Conservation (phyloP, 2,113 vertebrate species). For the Esox niger region DNA sequence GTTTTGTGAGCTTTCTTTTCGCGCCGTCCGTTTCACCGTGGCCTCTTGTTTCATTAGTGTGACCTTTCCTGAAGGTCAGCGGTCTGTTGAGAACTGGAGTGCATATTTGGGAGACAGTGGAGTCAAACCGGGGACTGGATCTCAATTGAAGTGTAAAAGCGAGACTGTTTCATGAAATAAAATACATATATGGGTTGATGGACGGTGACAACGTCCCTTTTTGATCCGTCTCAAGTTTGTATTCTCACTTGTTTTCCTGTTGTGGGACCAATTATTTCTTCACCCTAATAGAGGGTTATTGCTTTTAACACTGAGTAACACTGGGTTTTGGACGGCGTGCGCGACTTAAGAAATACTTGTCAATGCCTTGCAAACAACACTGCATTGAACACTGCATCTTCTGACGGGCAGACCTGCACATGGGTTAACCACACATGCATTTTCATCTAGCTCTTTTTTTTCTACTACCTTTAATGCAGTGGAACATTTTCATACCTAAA, state of each 20-base stretch:
- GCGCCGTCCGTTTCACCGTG: background rate
- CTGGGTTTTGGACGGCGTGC: no score
- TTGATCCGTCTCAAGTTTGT: no score
- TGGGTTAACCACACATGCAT: constrained; percentile 23
- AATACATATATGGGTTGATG: constrained; percentile 46
- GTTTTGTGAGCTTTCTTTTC: constrained; percentile 18
- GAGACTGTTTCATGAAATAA: constrained; percentile 67
- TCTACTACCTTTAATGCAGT: background rate
- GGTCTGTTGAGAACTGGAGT: constrained; percentile 11
- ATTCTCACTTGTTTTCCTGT: background rate
- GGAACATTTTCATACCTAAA: constrained; percentile 42
- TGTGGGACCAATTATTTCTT: background rate
- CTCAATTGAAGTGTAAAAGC: constrained; percentile 67
- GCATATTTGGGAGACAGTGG: background rate
- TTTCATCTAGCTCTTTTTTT: constrained; percentile 21
- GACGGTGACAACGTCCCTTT: background rate
- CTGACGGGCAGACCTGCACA: background rate
- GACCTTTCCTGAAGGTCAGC: constrained; percentile 6
- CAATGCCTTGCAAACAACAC: no score
- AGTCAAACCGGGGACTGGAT: constrained; percentile 47
- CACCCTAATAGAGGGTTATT: no score
- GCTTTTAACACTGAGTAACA: no score
- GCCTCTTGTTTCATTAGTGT: background rate
- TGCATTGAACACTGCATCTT: no score
- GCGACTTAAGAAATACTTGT: no score